A percentile compares a stretch with the other conserved stretches of the same genome.
Conservation (phyloP, 2,888 invertebrate genomes). For the Acleris literana region DNA sequence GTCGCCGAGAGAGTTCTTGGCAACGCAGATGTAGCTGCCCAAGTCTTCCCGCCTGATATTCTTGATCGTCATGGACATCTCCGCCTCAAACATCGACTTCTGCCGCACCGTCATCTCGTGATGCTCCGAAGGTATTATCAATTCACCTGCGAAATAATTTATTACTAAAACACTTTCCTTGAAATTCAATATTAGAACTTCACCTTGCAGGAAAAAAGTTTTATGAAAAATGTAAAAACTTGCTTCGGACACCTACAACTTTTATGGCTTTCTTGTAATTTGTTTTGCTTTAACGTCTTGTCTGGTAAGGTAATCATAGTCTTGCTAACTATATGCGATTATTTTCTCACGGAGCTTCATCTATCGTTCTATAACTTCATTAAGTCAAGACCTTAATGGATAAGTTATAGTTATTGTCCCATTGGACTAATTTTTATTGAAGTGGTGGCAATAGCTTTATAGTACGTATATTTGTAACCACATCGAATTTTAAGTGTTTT, state of each 20-base stretch:
- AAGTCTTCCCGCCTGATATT: conserved; percentile 90
- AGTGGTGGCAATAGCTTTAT: too few species aligned
- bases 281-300: conserved; percentile 76
- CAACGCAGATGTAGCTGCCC: conserved; percentile 93
- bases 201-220: conserved; percentile 74
- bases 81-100: conserved; percentile 92
- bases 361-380: not conserved
- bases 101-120: conserved; percentile 89
- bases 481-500: too few species aligned
- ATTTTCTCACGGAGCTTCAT: not conserved
- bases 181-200: conserved; percentile 82
- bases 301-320: conserved; percentile 63
- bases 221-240: conserved; percentile 83
- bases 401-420: too few species aligned
- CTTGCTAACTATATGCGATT: conserved; percentile 43
- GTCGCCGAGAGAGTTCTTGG: conserved; percentile 93
- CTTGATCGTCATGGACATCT: conserved; percentile 92
- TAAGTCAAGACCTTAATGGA: too few species aligned
- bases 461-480: too few species aligned
- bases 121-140: conserved; percentile 93
- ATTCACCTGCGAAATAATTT: conserved; percentile 86
- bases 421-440: too few species aligned
- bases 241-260: conserved; percentile 77
- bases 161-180: conserved; percentile 74
- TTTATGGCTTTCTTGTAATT: conserved; percentile 80